Evolutionary conservation across 2,797 vertebrate species (phyloP), one percentile per base, ranked within the genome.

Genomic region (Phoebastria nigripes): DNA sequence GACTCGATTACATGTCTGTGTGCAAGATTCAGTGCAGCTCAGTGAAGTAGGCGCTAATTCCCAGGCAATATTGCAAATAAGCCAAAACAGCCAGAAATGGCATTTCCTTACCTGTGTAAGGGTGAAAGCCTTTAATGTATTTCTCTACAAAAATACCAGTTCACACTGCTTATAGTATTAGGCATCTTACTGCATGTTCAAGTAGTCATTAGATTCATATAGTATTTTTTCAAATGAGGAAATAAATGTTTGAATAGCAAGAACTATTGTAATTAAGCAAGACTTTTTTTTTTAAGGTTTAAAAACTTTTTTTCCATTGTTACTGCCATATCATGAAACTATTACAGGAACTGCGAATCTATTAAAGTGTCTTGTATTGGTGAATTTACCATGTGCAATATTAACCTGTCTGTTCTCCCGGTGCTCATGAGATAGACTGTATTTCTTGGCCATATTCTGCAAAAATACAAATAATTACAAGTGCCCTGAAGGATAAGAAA

Each of bases 21-120:
- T 12, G 66, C 62, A 33, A 42, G 51, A 67, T 29, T 35, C 46
- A 13, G 52, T 35, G 87, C 70, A 46, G 69, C 46, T 69, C 82
- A 6, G 39, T 47, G 35, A 44, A 47, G 26, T 9, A n/a, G 3
- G 20, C 6, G 28, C 86, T 21, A 13, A 12, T 61, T 55, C 66
- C 71, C 74, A 63, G 44, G 51, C 56, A 39, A 17, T 39, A 41
- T 83, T 94, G 93, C 88, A 90, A 92, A 93, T n/a, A 91, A 96
- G 97, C 94, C 96, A 94, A 94, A 95, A 33, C 0, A 3, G 87
- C 92, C 95, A 93, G 94, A 77, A 91, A 62, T 96, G 85, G 94
- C 92, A 74, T 88, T 96, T 95, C 93, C 90, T 94, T 95, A 92
- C 91, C 88, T 91, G 73, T 90, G 90, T 90, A 95, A 95, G 96